Evolutionary conservation across 2,888 invertebrate genomes (phyloP), one percentile per base, ranked within the genome.

Genomic region (Anorthoa munda): DNA sequence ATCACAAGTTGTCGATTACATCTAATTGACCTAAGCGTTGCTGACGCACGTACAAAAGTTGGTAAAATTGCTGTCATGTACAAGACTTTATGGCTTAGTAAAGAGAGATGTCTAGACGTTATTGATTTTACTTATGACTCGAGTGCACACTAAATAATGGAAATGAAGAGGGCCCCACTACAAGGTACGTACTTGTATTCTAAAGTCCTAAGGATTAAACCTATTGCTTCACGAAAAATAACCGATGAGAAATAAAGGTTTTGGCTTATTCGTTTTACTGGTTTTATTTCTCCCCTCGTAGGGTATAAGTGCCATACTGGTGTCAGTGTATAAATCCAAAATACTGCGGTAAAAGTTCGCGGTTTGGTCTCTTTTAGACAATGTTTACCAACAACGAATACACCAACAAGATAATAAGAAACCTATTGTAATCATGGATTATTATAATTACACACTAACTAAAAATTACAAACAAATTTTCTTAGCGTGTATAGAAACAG

Each of bases 81-180:
- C 39, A 78, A 74, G 15, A 64, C 21, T 76, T 74, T 80, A 82
- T 61, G 60, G 55, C 60, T 74, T 53, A 45, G 59, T 53, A 74
- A 80, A 74, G 63, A 80, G 51, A 64, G 39, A 45, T 50, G 75
- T 80, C 81, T 80, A 77, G 81, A 80, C 81, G 17, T 81, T 77
- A 80, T 80, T 80, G 75, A 77, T 77, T 76, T 60, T 53, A 50
- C 53, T 48, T 50, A 71, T 53, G 72, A 60, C 60, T 70, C 18
- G 31, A 53, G 12, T 45, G 31, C 46, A 53, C 60, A 53, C 5
- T 15, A 55, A 45, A 48, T 13, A 55, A 60, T 72, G 21, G 26
- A 60, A 75, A 78, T 69, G 9, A 56, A 56, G 50, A 55, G 18
- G 21, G 13, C 9, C 21, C 50, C 39, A 21, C 18, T 69, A n/a